Evolutionary conservation across 1,140 invertebrate genomes (phyloP).

Genomic region (Mya arenaria): DNA sequence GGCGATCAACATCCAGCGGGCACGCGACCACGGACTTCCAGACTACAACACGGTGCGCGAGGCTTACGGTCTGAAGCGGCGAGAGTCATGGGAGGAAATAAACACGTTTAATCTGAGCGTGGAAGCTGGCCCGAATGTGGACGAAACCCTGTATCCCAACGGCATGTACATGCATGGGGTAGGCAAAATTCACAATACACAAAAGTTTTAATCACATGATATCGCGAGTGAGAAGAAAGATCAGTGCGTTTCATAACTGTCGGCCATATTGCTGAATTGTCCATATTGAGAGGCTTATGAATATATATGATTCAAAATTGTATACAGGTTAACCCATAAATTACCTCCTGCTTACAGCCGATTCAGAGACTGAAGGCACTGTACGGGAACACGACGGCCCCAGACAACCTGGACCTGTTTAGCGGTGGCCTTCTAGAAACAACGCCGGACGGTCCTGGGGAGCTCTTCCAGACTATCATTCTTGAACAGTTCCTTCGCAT

Average conservation of each 20-base stretch:
- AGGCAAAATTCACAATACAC: not conserved
- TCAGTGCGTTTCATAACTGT: no score
- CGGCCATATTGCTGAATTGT: no score
- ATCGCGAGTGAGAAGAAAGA: no score
- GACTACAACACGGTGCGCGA: constrained; percentile 96
- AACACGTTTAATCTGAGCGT: constrained; percentile 4
- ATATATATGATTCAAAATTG: no score
- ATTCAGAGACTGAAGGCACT: constrained; percentile 87
- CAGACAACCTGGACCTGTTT: constrained; percentile 88
- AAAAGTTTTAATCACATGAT: no score
- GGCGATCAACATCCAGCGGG: constrained; percentile 98
- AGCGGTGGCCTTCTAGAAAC: constrained; percentile 97
- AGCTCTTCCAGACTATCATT: constrained; percentile 94
- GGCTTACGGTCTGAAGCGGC: constrained; percentile 81
- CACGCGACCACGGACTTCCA: constrained; percentile 96
- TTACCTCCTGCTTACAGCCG: constrained; percentile 82
- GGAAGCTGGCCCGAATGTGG: not conserved
- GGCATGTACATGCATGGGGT: constrained; percentile 18
- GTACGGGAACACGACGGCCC: constrained; percentile 43
- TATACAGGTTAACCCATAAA: no score
- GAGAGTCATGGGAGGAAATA: constrained; percentile 57
- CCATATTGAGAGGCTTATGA: no score
- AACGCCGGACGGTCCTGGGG: constrained; percentile 87
- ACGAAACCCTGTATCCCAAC: not conserved
- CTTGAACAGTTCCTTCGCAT: constrained; percentile 96